Conservation (phyloP, 1,140 invertebrate species). For the Bilobella aurantiaca region DNA sequence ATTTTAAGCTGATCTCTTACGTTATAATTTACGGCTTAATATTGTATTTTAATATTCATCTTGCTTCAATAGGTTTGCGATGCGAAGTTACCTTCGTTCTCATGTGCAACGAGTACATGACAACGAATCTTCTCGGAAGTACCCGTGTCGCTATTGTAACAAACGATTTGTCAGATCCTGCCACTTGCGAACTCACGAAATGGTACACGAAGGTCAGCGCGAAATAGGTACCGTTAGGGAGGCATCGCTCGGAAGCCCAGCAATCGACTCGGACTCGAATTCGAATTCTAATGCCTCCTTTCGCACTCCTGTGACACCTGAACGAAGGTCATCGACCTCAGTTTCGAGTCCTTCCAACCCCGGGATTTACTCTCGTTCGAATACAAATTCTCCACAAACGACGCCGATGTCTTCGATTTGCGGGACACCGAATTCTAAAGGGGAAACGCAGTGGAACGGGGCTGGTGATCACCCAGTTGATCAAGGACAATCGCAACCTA, state of each 20-base stretch:
- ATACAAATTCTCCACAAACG: neutral
- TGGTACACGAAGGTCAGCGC: neutral
- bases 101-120: neutral
- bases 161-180: slow-evolving; percentile 6
- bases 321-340: neutral
- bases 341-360: neutral
- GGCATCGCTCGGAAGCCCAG: neutral
- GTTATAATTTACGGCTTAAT: too few relatives aligned
- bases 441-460: too few relatives aligned
- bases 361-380: neutral
- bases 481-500: neutral
- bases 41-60: too few relatives aligned
- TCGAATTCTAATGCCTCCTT: neutral
- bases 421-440: neutral
- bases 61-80: slow-evolving; percentile 5
- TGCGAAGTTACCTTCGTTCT: neutral
- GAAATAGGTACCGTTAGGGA: too few relatives aligned
- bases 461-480: too few relatives aligned
- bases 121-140: neutral
- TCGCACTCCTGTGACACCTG: neutral
- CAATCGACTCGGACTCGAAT: neutral
- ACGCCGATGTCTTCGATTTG: neutral
- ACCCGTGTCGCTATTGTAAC: slow-evolving; percentile 3
- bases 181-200: slow-evolving; percentile 1
- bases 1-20: too few relatives aligned